A percentile compares a stretch with the other conserved stretches of the same genome.
phyloP scores from a whole-genome alignment of 2,113 vertebrate genomes.

The Scartelaos histophorus region DNA sequence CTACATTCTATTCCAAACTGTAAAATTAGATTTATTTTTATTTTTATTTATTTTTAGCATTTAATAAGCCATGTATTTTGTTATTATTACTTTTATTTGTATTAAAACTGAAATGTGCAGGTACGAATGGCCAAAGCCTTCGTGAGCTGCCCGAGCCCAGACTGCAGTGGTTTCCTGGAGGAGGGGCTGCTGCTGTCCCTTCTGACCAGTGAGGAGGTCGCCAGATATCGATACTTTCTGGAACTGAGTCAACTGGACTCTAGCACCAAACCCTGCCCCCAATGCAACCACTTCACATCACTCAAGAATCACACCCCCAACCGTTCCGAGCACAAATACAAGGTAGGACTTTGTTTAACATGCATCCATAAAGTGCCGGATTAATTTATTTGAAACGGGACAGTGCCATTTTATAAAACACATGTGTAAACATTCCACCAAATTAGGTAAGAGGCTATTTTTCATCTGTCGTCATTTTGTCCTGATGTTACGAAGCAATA shows the following conservation, averaged over 20 bases:
- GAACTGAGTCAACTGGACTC: conserved; percentile 93
- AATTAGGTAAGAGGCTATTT: too few relatives aligned
- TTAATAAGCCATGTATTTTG: neutral
- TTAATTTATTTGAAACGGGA: too few relatives aligned
- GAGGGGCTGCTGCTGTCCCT: conserved; percentile 86
- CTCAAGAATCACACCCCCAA: conserved; percentile 82
- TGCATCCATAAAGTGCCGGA: too few relatives aligned
- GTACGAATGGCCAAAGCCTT: conserved; percentile 85
- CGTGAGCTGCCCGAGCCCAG: conserved; percentile 91
- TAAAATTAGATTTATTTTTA: too few relatives aligned
- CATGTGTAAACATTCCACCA: too few relatives aligned
- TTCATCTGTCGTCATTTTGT: too few relatives aligned
- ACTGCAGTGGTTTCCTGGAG: conserved; percentile 91
- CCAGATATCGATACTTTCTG: conserved; percentile 94
- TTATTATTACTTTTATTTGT: neutral
- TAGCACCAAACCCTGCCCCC: conserved; percentile 96
- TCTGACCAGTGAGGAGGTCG: conserved; percentile 86
- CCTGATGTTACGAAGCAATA: too few relatives aligned
- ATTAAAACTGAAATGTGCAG: conserved; percentile 61
- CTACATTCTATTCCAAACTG: neutral
- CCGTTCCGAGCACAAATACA: conserved; percentile 92
- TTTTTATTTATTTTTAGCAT: neutral
- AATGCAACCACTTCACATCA: conserved; percentile 95
- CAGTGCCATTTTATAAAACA: too few relatives aligned
- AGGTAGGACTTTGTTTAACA: conserved; percentile 74